Conservation (phyloP, 2,888 invertebrate genomes). For the Drosophila anomalata region DNA sequence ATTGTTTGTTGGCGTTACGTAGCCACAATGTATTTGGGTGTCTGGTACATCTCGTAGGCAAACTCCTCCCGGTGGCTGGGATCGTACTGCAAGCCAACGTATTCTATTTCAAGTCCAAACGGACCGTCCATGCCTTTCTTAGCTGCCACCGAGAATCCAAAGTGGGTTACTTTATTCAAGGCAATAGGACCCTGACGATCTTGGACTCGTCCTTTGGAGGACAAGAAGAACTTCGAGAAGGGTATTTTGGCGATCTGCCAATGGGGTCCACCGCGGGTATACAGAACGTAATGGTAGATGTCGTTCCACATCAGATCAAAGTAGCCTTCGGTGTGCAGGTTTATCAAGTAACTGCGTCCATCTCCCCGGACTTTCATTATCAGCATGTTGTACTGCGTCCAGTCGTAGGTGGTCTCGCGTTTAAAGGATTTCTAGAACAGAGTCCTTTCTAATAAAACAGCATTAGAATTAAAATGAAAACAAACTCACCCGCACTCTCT, state of each 20-base stretch:
- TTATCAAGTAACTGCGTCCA: slow-evolving; percentile 94
- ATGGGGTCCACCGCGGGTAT: slow-evolving; percentile 98
- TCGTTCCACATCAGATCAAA: slow-evolving; percentile 96
- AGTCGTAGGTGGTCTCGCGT: slow-evolving; percentile 88
- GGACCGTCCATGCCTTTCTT: slow-evolving; percentile 89
- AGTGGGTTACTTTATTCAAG: slow-evolving; percentile 87
- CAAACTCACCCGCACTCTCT: slow-evolving; percentile 87
- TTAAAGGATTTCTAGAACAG: slow-evolving; percentile 91
- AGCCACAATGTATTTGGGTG: slow-evolving; percentile 87
- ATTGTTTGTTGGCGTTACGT: slow-evolving; percentile 83
- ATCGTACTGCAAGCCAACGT: slow-evolving; percentile 94
- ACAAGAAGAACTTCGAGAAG: slow-evolving; percentile 95
- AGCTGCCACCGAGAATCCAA: slow-evolving; percentile 94
- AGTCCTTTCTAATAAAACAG: background rate
- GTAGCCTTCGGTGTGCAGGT: slow-evolving; percentile 89
- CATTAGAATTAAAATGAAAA: background rate
- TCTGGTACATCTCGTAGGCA: slow-evolving; percentile 97
- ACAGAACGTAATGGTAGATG: slow-evolving; percentile 92
- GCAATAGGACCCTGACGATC: slow-evolving; percentile 89
- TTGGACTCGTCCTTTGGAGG: slow-evolving; percentile 93
- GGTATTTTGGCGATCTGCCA: slow-evolving; percentile 98
- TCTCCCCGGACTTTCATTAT: slow-evolving; percentile 95
- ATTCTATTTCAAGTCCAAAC: slow-evolving; percentile 96
- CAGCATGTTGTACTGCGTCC: slow-evolving; percentile 90
- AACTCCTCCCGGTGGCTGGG: slow-evolving; percentile 91